These are phyloP conservation scores for Halictus quadricinctus DNA, from an alignment of 2,888 invertebrate genomes.

Conservation along the genomic window DNA sequence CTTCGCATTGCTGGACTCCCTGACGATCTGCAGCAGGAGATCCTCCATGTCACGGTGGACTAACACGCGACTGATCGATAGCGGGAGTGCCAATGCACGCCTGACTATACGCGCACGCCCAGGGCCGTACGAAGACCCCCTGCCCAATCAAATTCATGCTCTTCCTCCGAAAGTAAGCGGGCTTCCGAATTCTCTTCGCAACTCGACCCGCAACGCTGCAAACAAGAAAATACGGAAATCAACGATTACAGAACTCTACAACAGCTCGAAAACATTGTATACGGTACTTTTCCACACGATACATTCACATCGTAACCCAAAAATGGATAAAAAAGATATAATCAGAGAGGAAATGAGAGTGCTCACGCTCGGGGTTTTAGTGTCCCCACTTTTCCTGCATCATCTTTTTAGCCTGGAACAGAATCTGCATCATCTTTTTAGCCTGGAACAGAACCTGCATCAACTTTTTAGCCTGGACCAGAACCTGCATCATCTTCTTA, in stretches of 20 bases:
- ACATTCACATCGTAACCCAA: neutral
- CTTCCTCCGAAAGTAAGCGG: neutral
- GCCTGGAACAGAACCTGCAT: too few species aligned
- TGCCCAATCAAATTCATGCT: constrained; percentile 9
- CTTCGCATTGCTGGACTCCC: constrained; percentile 92
- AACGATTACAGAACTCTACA: neutral
- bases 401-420: too few species aligned
- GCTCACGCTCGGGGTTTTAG: too few species aligned
- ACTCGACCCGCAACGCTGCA: neutral
- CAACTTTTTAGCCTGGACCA: too few species aligned
- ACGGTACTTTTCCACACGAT: too few species aligned
- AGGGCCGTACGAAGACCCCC: constrained; percentile 53
- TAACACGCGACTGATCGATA: constrained; percentile 79
- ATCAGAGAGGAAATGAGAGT: neutral
- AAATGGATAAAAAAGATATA: neutral
- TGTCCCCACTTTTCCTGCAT: too few species aligned
- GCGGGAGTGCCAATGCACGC: constrained; percentile 70
- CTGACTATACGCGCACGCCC: constrained; percentile 57
- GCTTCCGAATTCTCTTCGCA: neutral
- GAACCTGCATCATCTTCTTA: too few species aligned
- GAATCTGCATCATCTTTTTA: too few species aligned
- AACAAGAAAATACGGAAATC: neutral
- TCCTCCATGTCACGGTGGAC: constrained; percentile 89
- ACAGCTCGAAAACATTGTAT: too few species aligned
- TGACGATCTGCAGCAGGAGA: constrained; percentile 91